Evolutionary conservation across 1,140 invertebrate genomes (phyloP), one percentile per base, ranked within the genome.

Genomic region (Globodera ellingtonae): DNA sequence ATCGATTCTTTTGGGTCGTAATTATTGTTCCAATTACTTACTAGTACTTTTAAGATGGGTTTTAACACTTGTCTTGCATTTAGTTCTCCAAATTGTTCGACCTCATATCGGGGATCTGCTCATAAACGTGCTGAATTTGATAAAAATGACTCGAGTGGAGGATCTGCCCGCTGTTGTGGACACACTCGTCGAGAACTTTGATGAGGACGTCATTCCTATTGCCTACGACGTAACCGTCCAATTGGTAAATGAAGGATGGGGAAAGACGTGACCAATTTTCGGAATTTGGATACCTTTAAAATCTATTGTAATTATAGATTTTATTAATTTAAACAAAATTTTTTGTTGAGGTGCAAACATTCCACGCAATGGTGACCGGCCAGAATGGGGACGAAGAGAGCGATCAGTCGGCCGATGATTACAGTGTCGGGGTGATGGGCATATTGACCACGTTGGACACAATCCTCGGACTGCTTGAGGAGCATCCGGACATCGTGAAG

Each of bases 71-170:
- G 4, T 75, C 82, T 67, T 48, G 80, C 9, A 66, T 90, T 44
- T 85, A 91, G 93, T 93, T 24, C 93, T 95, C 84, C 93, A 93
- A 86, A 93, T 93, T 84, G 91, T 98, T 50, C 94, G 95, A 89
- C 93, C 94, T 0, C 92, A 95, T 90, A 93, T 93, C 71, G 88
- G 89, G 66, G 86, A 89, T 67, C 84, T 91, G 47, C 84, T 90
- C 81, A 84, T 90, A 77, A 87, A 85, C 35, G 72, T 88, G 70
- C 90, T 99, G 8, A 94, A 94, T 77, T 93, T 99, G 46, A 94
- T 99, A 65, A 91, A 95, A n/a, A 93, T 96, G 90, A 98, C 96
- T 10, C 96, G 98, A 91, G 98, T 97, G 90, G 97, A 99, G 89
- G 96, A 99, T 90, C 92, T 99, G 71, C 96, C 96, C 0, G 94